These are phyloP conservation scores for Parnassius mnemosyne DNA, from an alignment of 2,888 invertebrate species.

Conservation along the genomic window DNA sequence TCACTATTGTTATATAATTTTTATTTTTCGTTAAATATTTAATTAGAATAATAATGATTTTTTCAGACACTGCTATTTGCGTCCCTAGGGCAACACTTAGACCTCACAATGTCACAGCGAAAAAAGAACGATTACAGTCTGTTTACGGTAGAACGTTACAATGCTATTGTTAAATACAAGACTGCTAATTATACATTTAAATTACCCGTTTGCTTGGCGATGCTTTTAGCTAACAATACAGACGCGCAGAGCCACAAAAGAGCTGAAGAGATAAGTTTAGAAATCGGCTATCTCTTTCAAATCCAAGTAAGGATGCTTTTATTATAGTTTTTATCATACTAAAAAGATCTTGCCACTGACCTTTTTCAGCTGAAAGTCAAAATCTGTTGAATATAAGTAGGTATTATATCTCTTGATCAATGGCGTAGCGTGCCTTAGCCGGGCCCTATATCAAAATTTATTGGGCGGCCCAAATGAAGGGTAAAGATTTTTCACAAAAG, in stretches of 20 bases:
- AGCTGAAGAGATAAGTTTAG: constrained; percentile 88
- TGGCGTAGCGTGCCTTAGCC: too few relatives aligned
- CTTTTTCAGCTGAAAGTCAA: background rate
- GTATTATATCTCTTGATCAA: too few relatives aligned
- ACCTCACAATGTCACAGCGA: constrained; percentile 82
- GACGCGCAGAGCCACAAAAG: constrained; percentile 86
- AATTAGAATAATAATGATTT: background rate
- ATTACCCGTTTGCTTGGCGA: constrained; percentile 90
- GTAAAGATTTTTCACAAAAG: too few relatives aligned
- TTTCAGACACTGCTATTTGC: constrained; percentile 81
- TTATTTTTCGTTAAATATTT: too few relatives aligned
- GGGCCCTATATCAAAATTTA: too few relatives aligned
- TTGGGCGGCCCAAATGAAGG: too few relatives aligned
- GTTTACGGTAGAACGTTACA: constrained; percentile 90
- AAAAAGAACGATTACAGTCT: constrained; percentile 57
- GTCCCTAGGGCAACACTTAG: constrained; percentile 89
- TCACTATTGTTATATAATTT: too few relatives aligned
- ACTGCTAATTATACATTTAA: constrained; percentile 94
- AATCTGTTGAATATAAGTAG: too few relatives aligned
- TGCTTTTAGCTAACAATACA: constrained; percentile 86
- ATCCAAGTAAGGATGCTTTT: constrained; percentile 83
- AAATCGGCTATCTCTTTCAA: constrained; percentile 96
- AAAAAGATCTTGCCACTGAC: background rate
- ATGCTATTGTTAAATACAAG: constrained; percentile 92
- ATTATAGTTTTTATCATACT: background rate